Evolutionary conservation across 2,797 vertebrate genomes (phyloP).

Genomic region (Pangasius djambal): DNA sequence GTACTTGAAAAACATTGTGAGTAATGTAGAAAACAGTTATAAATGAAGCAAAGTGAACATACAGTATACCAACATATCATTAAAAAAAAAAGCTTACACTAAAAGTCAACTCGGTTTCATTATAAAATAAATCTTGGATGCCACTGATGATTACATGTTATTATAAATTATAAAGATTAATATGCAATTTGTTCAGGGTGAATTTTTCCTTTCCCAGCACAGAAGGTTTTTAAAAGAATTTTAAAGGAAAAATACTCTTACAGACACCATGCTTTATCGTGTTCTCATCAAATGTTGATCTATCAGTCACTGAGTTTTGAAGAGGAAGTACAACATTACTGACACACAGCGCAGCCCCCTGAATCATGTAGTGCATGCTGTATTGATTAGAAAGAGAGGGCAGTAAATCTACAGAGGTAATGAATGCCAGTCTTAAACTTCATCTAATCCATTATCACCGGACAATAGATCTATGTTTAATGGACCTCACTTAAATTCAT

Average conservation of each 20-base stretch:
- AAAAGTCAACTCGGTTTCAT: background rate
- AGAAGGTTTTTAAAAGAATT: background rate
- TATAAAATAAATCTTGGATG: background rate
- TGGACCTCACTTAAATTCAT: slow-evolving; percentile 45
- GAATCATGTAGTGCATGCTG: slow-evolving; percentile 12
- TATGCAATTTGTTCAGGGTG: background rate
- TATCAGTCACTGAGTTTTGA: background rate
- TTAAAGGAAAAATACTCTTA: background rate
- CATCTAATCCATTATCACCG: slow-evolving; percentile 52
- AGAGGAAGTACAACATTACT: slow-evolving; percentile 4
- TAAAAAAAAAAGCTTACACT: background rate
- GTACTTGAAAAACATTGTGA: background rate
- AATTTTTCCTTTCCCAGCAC: background rate
- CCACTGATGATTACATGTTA: background rate
- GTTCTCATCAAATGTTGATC: background rate
- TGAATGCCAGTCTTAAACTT: slow-evolving; percentile 57
- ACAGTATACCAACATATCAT: background rate
- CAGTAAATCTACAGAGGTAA: slow-evolving; percentile 59
- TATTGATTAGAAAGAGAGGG: slow-evolving; percentile 52
- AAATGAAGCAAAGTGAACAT: background rate
- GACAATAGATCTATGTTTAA: slow-evolving; percentile 41
- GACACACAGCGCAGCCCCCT: slow-evolving; percentile 6
- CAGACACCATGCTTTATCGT: background rate
- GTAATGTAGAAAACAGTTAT: background rate
- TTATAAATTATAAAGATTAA: background rate